Evolutionary conservation across 2,797 vertebrate species (phyloP).

Genomic region (Muscicapa striata): DNA sequence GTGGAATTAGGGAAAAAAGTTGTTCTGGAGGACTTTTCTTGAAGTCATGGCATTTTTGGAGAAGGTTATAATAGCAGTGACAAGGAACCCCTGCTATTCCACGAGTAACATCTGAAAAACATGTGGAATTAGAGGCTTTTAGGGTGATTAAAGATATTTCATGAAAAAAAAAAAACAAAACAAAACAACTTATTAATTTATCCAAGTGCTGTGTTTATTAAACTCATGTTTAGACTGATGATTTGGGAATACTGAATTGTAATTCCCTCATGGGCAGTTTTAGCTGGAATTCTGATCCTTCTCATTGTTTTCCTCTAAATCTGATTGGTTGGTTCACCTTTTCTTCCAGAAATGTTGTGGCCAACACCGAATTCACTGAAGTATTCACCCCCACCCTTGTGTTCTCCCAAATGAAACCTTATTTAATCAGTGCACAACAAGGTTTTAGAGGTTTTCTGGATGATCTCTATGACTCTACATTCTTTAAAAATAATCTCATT

Average conservation of each 20-base stretch:
- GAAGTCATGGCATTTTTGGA: not conserved
- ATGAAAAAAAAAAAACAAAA: not conserved
- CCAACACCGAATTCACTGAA: not conserved
- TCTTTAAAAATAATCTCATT: not conserved
- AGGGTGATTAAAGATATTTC: not conserved
- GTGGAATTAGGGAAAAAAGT: not conserved
- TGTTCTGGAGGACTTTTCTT: not conserved
- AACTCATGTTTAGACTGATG: too few relatives aligned
- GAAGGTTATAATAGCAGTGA: rapidly evolving
- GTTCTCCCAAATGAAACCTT: not conserved
- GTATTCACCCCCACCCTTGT: not conserved
- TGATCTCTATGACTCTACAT: not conserved
- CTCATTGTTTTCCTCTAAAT: not conserved
- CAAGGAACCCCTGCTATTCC: not conserved
- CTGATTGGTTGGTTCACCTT: not conserved
- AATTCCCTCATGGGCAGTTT: not conserved
- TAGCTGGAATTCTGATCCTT: not conserved
- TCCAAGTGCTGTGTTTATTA: not conserved
- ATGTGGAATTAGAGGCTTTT: not conserved
- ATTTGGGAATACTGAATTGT: not conserved
- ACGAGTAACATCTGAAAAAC: not conserved
- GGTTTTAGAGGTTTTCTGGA: not conserved
- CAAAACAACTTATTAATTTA: rapidly evolving
- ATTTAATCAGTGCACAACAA: not conserved
- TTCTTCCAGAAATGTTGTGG: not conserved